Evolutionary conservation across 2,888 invertebrate genomes (phyloP).

Genomic region (Cerceris rybyensis): DNA sequence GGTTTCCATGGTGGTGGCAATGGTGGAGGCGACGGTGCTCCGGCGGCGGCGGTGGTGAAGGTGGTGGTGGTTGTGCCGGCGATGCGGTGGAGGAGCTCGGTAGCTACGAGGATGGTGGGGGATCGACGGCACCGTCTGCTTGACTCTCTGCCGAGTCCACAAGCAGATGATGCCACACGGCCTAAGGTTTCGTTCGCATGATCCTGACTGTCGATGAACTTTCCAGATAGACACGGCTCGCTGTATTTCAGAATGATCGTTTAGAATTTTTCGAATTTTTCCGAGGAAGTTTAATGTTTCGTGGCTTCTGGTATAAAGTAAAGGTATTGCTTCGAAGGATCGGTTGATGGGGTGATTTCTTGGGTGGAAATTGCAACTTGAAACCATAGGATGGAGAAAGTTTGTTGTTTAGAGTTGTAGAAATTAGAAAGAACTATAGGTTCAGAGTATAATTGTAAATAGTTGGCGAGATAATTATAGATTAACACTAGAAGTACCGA

Average conservation of each 20-base stretch:
- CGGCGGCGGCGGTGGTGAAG: slow-evolving; percentile 28
- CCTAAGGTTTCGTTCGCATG: slow-evolving; percentile 59
- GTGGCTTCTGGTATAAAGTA: too few species aligned
- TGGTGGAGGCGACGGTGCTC: slow-evolving; percentile 13
- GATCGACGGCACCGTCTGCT: slow-evolving; percentile 70
- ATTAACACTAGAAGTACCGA: too few species aligned
- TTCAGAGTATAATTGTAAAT: too few species aligned
- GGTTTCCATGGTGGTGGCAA: slow-evolving; percentile 66
- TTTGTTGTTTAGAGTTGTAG: too few species aligned
- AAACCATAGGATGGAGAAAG: too few species aligned
- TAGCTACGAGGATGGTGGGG: slow-evolving; percentile 60
- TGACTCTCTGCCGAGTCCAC: slow-evolving; percentile 64
- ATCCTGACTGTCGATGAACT: neutral
- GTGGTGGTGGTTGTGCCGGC: slow-evolving; percentile 49
- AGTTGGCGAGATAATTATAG: too few species aligned
- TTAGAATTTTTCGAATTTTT: too few species aligned
- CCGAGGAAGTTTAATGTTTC: too few species aligned
- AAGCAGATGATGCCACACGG: slow-evolving; percentile 53
- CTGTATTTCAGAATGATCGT: neutral
- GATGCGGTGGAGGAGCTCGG: slow-evolving; percentile 57
- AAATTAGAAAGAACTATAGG: too few species aligned
- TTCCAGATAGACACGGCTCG: neutral
- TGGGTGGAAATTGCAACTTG: too few species aligned
- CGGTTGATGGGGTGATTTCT: too few species aligned
- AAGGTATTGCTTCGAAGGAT: too few species aligned